Evolutionary conservation across 2,888 invertebrate species (phyloP).

Genomic region (Acanthosepion esculentum): DNA sequence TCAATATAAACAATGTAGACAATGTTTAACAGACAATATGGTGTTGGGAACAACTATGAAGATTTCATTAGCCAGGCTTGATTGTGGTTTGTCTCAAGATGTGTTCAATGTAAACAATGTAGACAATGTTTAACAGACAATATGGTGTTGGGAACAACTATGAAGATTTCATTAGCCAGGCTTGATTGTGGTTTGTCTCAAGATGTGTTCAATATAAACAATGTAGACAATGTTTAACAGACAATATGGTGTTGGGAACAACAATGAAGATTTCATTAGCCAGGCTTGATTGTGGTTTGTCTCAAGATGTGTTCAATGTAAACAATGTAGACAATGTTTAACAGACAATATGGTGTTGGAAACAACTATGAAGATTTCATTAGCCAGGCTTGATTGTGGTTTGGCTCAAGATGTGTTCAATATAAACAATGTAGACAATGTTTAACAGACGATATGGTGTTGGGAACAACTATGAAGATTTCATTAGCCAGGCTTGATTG

Average conservation of each 20-base stretch:
- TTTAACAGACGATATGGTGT: background rate
- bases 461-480: background rate
- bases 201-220: too few species aligned
- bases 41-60: background rate
- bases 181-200: background rate
- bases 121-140: background rate
- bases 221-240: background rate
- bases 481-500: background rate
- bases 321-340: too few species aligned
- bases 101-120: too few species aligned
- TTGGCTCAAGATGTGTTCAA: background rate
- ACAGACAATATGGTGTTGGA: background rate
- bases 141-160: conserved; percentile 4
- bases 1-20: too few species aligned
- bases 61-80: background rate
- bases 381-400: background rate
- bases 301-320: background rate
- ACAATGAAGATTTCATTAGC: background rate
- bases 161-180: background rate
- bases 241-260: background rate
- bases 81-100: background rate
- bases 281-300: background rate
- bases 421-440: too few species aligned
- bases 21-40: background rate
- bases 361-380: background rate